Evolutionary conservation across 2,113 vertebrate species (phyloP), one percentile per base, ranked within the genome.

Genomic region (Dromaius novaehollandiae): DNA sequence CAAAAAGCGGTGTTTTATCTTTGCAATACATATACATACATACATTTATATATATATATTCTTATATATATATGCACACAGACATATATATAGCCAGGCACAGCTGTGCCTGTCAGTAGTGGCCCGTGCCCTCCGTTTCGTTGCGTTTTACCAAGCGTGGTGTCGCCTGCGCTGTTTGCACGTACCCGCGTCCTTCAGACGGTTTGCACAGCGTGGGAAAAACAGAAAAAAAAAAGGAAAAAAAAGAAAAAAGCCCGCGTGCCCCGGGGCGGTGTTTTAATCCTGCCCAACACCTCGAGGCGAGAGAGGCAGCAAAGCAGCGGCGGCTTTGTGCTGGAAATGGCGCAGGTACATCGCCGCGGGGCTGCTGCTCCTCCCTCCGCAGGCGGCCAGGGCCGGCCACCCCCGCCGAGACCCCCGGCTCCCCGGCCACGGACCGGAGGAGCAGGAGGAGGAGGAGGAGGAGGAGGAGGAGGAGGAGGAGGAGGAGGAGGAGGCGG

Each of bases 251-350:
- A 56, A 16, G 55, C 55, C 63, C 66, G 50, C 63, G 38, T 12
- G n/a, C 75, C 87, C 82, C 42, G 36, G 94, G 92, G 82, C 28
- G 22, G 79, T 94, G 96, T 93, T 96, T 96, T 87, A 86, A 93
- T 95, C 86, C 77, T 13, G 75, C 78, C 87, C 93, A 88, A 97
- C 94, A 97, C 86, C 89, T 93, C 82, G 74, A 56, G 79, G 92
- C 86, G 96, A 95, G 95, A 98, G 94, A 96, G 96, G 95, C 86
- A 80, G 88, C 93, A 87, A 97, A 94, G 89, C 88, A 88, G 90
- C 61, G 92, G 86, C n/a, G 64, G 63, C 97, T 97, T 97, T 97
- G 88, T 97, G 95, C 98, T 98, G 97, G 95, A 97, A 98, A 98
- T 97, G 44, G 42, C n/a, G 9, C 78, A 77, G 76, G 95, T 94